These are phyloP conservation scores for Diplolepis rosae DNA, from an alignment of 2,888 invertebrate species.

Conservation along the genomic window DNA sequence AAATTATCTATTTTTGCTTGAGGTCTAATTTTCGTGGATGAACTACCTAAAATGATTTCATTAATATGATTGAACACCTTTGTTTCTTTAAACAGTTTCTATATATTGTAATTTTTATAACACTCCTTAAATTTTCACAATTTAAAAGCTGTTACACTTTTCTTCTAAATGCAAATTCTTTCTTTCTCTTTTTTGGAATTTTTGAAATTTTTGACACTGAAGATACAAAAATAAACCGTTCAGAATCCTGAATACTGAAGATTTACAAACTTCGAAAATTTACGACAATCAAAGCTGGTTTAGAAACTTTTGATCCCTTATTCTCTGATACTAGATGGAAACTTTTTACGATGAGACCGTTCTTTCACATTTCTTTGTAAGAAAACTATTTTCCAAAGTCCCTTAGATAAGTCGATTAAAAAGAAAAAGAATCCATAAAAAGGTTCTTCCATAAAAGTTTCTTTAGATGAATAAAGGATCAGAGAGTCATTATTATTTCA, in stretches of 20 bases:
- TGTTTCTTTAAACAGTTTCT: no score
- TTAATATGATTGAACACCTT: no score
- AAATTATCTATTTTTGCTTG: no score
- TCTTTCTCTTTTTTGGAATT: no score
- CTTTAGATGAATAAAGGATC: not conserved
- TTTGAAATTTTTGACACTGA: not conserved
- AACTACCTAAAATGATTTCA: no score
- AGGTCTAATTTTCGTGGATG: no score
- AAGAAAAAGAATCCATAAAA: no score
- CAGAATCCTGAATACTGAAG: not conserved
- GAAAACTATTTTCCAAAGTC: slow-evolving; percentile 4
- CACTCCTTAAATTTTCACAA: no score
- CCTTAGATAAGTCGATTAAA: slow-evolving; percentile 12
- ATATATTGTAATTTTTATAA: no score
- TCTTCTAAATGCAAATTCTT: no score
- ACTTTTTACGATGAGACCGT: slow-evolving; percentile 5
- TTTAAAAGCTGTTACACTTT: no score
- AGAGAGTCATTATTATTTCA: slow-evolving; percentile 64
- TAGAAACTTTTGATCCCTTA: slow-evolving; percentile 25
- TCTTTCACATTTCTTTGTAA: not conserved
- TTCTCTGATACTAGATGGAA: not conserved
- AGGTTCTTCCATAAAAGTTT: not conserved
- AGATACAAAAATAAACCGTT: not conserved
- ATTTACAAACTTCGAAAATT: slow-evolving; percentile 14
- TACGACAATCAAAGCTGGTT: slow-evolving; percentile 11